A percentile compares a stretch with the other conserved stretches of the same genome.
These are phyloP conservation scores for Drosophila subquinaria DNA, from an alignment of 2,888 invertebrate genomes.

Conservation along the genomic window DNA sequence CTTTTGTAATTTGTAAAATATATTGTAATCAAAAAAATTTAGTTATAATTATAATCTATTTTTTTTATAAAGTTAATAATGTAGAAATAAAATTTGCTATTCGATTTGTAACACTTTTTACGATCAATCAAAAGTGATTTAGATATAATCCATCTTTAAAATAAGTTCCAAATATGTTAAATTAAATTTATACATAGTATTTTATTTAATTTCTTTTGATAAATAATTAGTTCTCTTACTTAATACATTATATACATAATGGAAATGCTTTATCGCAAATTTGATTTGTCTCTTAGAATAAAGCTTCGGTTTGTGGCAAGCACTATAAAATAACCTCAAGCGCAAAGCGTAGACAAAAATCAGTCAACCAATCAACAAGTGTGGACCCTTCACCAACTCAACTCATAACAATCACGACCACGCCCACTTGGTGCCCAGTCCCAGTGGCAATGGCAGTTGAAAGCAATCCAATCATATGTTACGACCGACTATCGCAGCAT, in stretches of 20 bases:
- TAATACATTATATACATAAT: no score
- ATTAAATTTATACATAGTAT: neutral
- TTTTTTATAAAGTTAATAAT: no score
- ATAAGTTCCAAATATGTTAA: neutral
- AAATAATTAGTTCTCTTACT: no score
- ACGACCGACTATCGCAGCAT: slow-evolving; percentile 59
- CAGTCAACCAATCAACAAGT: slow-evolving; percentile 44
- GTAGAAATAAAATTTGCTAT: no score
- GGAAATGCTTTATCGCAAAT: neutral
- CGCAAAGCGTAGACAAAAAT: slow-evolving; percentile 46
- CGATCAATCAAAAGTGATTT: neutral
- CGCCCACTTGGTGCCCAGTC: slow-evolving; percentile 18
- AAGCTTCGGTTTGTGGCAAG: neutral
- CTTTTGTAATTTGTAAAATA: no score
- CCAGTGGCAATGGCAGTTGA: slow-evolving; percentile 45
- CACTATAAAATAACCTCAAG: neutral
- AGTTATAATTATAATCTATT: no score
- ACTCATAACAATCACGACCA: slow-evolving; percentile 37
- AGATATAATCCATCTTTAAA: neutral
- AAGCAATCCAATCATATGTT: slow-evolving; percentile 51
- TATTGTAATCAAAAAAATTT: no score
- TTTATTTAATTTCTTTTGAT: neutral
- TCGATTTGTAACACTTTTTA: no score
- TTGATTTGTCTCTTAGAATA: neutral
- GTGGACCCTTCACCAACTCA: slow-evolving; percentile 52